Percentiles rank a stretch among this genome's conserved stretches.
These are phyloP conservation scores for Danio tinwini DNA, from an alignment of 2,797 vertebrate species.

Conservation along the genomic window DNA sequence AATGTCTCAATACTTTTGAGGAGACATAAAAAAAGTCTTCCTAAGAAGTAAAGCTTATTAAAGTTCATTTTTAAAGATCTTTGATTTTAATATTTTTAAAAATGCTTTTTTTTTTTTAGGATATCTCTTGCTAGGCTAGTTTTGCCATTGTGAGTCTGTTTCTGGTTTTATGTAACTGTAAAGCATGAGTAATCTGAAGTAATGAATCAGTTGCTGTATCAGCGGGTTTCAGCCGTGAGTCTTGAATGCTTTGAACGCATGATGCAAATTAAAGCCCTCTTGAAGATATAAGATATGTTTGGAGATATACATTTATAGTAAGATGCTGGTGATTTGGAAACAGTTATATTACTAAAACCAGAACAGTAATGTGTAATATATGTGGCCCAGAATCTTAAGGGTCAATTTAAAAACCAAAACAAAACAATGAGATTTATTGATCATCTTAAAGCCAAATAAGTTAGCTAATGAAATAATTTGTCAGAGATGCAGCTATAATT, in stretches of 20 bases:
- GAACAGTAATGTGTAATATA: too few relatives aligned
- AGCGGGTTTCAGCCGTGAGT: not conserved
- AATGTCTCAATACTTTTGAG: not conserved
- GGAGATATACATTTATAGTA: not conserved
- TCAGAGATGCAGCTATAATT: too few relatives aligned
- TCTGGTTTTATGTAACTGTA: slow-evolving; percentile 10
- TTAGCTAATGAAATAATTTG: too few relatives aligned
- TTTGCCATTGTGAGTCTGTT: not conserved
- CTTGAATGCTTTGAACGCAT: too few relatives aligned
- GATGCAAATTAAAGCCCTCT: not conserved
- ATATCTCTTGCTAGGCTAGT: not conserved
- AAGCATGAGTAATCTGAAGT: slow-evolving; percentile 25
- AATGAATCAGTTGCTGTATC: slow-evolving; percentile 38
- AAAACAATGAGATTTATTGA: too few relatives aligned
- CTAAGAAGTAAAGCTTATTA: not conserved
- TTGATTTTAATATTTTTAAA: not conserved
- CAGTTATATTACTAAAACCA: not conserved
- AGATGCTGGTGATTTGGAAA: not conserved
- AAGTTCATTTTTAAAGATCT: not conserved
- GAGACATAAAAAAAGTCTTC: not conserved
- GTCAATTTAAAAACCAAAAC: too few relatives aligned
- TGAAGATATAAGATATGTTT: not conserved
- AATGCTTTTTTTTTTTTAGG: too few relatives aligned
- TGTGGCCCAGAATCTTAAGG: too few relatives aligned
- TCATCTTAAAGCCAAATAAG: too few relatives aligned